phyloP scores from a whole-genome alignment of 2,797 vertebrate species.

The Amblyopsis hoosieri region DNA sequence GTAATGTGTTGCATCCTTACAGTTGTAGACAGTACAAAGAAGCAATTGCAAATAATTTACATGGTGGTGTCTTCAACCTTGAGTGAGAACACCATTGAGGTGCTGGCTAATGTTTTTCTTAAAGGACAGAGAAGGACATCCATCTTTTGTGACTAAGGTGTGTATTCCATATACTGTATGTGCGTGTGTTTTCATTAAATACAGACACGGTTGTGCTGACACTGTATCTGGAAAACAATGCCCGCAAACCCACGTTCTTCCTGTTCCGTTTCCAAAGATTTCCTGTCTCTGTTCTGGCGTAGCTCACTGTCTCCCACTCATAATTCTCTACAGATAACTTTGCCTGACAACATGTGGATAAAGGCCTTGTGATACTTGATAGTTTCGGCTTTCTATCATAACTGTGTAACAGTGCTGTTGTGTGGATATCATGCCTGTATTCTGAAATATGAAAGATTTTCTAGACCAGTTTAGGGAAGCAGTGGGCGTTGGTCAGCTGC shows the following conservation, averaged over 20 bases:
- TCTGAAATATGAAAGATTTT: slow-evolving; percentile 13
- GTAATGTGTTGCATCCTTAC: not conserved
- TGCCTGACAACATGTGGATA: slow-evolving; percentile 5
- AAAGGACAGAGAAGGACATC: slow-evolving; percentile 20
- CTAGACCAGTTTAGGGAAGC: slow-evolving; percentile 58
- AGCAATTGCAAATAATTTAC: slow-evolving; percentile 33
- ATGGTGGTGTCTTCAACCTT: slow-evolving; percentile 37
- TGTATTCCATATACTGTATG: no score
- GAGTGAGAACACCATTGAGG: slow-evolving; percentile 6
- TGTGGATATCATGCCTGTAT: not conserved
- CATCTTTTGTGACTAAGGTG: not conserved
- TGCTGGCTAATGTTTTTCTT: slow-evolving; percentile 34
- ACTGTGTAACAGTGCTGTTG: not conserved
- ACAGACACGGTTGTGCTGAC: slow-evolving; percentile 30
- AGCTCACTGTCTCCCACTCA: slow-evolving; percentile 17
- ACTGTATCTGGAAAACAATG: slow-evolving; percentile 44
- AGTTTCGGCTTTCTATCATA: not conserved
- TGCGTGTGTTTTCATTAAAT: slow-evolving; percentile 4
- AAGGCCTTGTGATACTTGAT: not conserved
- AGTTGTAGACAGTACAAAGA: no score
- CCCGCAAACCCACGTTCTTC: slow-evolving; percentile 48
- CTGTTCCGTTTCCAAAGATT: slow-evolving; percentile 60
- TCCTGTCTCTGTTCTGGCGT: slow-evolving; percentile 65
- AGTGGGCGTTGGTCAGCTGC: slow-evolving; percentile 69
- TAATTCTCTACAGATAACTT: slow-evolving; percentile 24